Evolutionary conservation across 2,888 invertebrate genomes (phyloP).

Genomic region (Cataglyphis livida): DNA sequence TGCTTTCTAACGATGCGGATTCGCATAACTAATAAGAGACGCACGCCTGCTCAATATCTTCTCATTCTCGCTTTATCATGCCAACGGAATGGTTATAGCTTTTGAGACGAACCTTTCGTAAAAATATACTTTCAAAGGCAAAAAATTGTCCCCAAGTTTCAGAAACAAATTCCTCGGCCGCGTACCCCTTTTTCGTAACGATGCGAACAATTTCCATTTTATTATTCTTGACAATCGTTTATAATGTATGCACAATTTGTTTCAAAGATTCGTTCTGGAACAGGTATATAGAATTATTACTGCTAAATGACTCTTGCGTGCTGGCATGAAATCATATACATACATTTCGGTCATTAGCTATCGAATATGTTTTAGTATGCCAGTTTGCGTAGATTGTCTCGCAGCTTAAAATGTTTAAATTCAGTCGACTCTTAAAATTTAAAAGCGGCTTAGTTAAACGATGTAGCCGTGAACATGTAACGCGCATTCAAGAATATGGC

Average conservation of each 20-base stretch:
- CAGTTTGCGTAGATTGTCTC: constrained; percentile 1
- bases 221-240: not conserved
- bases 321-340: not conserved
- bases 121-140: constrained; percentile 3
- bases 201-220: constrained; percentile 2
- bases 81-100: constrained; percentile 58
- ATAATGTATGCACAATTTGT: not conserved
- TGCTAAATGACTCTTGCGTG: not conserved
- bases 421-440: constrained; percentile 13
- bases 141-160: constrained; percentile 3
- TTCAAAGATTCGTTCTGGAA: not conserved
- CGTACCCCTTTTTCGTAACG: not conserved
- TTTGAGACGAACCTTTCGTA: constrained; percentile 14
- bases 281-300: not conserved
- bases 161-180: not conserved
- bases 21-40: constrained; percentile 27
- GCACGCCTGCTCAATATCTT: constrained; percentile 25
- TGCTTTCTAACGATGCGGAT: constrained; percentile 60
- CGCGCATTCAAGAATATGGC: not conserved
- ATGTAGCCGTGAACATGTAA: not conserved
- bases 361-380: not conserved
- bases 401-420: not conserved
- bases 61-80: constrained; percentile 29
- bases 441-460: not conserved
- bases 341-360: constrained; percentile 2